Evolutionary conservation across 2,113 vertebrate species (phyloP).

Genomic region (Boleophthalmus pectinirostris): DNA sequence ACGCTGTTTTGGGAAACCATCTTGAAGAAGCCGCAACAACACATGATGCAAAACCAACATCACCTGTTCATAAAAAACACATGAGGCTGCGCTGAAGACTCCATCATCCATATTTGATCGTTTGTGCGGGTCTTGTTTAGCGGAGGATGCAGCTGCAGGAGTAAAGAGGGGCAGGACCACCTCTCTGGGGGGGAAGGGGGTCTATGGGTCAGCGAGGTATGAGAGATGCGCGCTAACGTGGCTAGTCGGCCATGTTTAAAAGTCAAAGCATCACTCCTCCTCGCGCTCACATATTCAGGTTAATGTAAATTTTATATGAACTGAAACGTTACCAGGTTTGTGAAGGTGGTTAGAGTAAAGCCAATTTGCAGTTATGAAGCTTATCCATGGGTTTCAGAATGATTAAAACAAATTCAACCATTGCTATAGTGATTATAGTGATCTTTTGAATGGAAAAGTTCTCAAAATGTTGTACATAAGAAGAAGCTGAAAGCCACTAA

Average conservation of each 20-base stretch:
- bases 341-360: slow-evolving; percentile 11
- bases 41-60: slow-evolving; percentile 30
- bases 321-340: slow-evolving; percentile 17
- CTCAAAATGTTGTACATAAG: no score
- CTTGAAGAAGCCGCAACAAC: neutral
- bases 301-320: slow-evolving; percentile 23
- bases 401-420: no score
- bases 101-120: slow-evolving; percentile 77
- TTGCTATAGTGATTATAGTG: no score
- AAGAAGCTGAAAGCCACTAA: no score
- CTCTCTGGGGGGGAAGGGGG: slow-evolving; percentile 7
- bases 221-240: neutral
- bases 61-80: slow-evolving; percentile 66
- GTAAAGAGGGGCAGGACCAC: slow-evolving; percentile 1
- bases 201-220: slow-evolving; percentile 22
- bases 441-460: no score
- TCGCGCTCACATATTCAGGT: slow-evolving; percentile 18
- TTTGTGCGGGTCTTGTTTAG: slow-evolving; percentile 35
- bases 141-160: slow-evolving; percentile 24
- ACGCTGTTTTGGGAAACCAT: slow-evolving; percentile 21
- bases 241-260: slow-evolving; percentile 13
- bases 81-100: slow-evolving; percentile 60
- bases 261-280: slow-evolving; percentile 5
- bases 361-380: neutral
- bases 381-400: no score